These are phyloP conservation scores for Sinodicranocentrus sp. DNA, from an alignment of 2,888 invertebrate genomes.

Conservation along the genomic window DNA sequence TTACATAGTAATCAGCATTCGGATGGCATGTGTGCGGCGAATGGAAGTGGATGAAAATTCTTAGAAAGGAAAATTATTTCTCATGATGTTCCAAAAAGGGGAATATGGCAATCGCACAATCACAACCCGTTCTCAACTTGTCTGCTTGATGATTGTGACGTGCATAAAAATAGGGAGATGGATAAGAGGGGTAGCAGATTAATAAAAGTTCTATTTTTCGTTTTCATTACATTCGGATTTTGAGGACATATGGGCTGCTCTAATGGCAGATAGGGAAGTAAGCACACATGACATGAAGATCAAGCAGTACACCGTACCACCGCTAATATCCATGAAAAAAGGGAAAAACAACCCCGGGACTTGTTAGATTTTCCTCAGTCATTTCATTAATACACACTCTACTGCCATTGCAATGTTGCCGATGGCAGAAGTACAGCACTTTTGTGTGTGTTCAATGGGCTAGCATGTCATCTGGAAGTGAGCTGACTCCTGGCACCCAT, in stretches of 20 bases:
- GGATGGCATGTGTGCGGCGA: too few species aligned
- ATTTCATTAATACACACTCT: not conserved
- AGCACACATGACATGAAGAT: not conserved
- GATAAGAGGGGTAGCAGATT: slow-evolving; percentile 9
- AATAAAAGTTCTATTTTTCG: not conserved
- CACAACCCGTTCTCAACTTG: too few species aligned
- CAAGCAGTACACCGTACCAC: not conserved
- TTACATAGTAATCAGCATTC: too few species aligned
- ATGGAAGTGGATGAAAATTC: too few species aligned
- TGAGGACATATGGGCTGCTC: not conserved
- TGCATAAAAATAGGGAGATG: not conserved
- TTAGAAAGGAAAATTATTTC: too few species aligned
- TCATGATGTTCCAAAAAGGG: too few species aligned
- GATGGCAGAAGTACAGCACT: slow-evolving; percentile 12
- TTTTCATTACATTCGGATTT: slow-evolving; percentile 15
- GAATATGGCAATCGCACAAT: too few species aligned
- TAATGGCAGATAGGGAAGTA: not conserved
- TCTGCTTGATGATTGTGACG: too few species aligned
- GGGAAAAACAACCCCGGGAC: slow-evolving; percentile 7
- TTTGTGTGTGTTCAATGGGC: slow-evolving; percentile 14
- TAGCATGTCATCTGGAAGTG: slow-evolving; percentile 52
- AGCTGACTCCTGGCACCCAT: slow-evolving; percentile 35
- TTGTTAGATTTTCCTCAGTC: slow-evolving; percentile 20
- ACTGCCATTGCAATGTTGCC: slow-evolving; percentile 8
- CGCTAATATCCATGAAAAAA: not conserved